A percentile compares a stretch with the other conserved stretches of the same genome.
These are phyloP conservation scores for Rhabdornis inornatus DNA, from an alignment of 2,113 vertebrate genomes.

Conservation along the genomic window DNA sequence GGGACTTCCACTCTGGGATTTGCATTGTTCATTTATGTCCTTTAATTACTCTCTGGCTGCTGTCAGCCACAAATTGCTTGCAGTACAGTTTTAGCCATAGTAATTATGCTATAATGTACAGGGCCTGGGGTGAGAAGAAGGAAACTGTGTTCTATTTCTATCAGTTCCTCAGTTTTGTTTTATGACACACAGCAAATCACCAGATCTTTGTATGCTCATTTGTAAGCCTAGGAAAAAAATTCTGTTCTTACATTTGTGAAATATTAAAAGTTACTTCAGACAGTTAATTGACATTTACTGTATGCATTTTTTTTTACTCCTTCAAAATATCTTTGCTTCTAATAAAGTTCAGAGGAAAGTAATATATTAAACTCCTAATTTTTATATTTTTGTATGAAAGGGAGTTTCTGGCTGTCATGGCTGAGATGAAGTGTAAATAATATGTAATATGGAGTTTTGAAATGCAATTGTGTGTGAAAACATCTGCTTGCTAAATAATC, in stretches of 20 bases:
- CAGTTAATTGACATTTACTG: not conserved
- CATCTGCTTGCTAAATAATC: not conserved
- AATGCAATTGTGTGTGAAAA: not conserved
- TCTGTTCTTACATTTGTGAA: not conserved
- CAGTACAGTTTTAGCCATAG: not conserved
- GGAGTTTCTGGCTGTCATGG: not conserved
- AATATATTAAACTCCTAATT: not conserved
- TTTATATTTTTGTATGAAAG: not conserved
- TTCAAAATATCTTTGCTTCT: not conserved
- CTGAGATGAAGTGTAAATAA: not conserved
- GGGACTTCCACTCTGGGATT: not conserved
- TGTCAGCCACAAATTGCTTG: not conserved
- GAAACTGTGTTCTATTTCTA: not conserved
- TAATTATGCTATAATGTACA: not conserved
- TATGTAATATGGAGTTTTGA: not conserved
- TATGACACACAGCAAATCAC: not conserved
- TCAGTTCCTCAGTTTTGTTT: not conserved
- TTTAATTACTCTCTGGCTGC: slow-evolving; percentile 26
- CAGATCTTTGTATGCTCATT: not conserved
- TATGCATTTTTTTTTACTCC: not conserved
- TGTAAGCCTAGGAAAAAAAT: not conserved
- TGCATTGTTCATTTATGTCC: slow-evolving; percentile 1
- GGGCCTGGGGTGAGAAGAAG: not conserved
- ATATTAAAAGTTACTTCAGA: not conserved
- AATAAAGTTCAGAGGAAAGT: not conserved